Conservation (phyloP, 23 tunicate genomes). For the Ciona savignyi region DNA sequence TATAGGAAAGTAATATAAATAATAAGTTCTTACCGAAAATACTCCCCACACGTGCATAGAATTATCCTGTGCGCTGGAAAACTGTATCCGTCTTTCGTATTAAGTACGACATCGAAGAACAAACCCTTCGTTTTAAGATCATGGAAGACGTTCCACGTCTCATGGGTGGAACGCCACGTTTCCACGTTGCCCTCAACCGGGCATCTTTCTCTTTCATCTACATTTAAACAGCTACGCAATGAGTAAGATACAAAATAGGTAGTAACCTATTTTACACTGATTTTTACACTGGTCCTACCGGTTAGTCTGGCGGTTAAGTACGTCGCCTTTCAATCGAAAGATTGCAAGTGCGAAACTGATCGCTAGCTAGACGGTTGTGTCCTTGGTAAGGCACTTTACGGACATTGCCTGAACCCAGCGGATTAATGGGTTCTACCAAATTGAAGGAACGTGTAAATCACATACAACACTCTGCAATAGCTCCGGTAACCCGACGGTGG, state of each 20-base stretch:
- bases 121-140: conserved; percentile 45
- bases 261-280: background rate
- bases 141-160: conserved; percentile 55
- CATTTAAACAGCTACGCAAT: background rate
- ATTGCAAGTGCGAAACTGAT: too few species aligned
- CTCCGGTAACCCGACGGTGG: too few species aligned
- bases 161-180: conserved; percentile 7
- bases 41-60: conserved; percentile 69
- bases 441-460: too few species aligned
- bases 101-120: conserved; percentile 63
- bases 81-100: conserved; percentile 27
- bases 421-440: too few species aligned
- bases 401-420: too few species aligned
- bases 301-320: too few species aligned
- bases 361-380: too few species aligned
- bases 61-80: conserved; percentile 75
- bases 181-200: background rate
- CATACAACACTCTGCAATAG: too few species aligned
- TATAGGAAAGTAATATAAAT: too few species aligned
- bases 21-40: conserved; percentile 80
- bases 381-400: too few species aligned
- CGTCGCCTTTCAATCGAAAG: too few species aligned
- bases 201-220: background rate
- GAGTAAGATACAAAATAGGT: background rate
- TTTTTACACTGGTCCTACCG: too few species aligned